A percentile compares a stretch with the other conserved stretches of the same genome.
phyloP scores from a whole-genome alignment of 2,113 vertebrate species.

The Copsychus sechellarum region DNA sequence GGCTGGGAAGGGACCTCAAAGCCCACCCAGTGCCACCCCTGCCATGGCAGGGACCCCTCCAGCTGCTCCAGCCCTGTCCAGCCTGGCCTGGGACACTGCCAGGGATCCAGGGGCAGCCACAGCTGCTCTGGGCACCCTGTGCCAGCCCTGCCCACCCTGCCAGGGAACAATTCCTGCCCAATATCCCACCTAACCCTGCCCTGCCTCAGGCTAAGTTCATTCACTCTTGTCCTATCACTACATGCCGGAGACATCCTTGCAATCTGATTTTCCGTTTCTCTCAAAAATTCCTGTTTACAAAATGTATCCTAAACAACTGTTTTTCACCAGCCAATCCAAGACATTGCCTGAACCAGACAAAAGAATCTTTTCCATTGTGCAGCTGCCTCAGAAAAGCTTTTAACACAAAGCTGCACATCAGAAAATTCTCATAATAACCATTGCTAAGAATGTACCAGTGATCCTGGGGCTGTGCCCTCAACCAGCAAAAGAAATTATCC shows the following conservation, averaged over 20 bases:
- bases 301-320: neutral
- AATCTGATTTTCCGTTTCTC: neutral
- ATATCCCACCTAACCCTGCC: too few relatives aligned
- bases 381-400: neutral
- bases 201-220: neutral
- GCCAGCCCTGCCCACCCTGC: rapidly evolving
- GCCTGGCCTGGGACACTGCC: rapidly evolving
- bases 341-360: neutral
- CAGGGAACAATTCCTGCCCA: rapidly evolving
- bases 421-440: neutral
- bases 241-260: neutral
- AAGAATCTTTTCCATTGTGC: neutral
- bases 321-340: neutral
- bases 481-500: neutral
- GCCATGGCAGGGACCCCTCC: neutral
- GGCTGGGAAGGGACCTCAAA: neutral
- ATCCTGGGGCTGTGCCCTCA: neutral
- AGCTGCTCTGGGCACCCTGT: neutral
- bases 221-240: neutral
- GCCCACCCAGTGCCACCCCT: rapidly evolving
- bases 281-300: neutral
- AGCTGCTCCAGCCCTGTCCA: neutral
- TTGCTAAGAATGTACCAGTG: neutral
- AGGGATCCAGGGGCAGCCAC: neutral
- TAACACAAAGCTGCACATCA: neutral